Evolutionary conservation across 2,888 invertebrate genomes (phyloP).

Genomic region (Homarus gammarus): DNA sequence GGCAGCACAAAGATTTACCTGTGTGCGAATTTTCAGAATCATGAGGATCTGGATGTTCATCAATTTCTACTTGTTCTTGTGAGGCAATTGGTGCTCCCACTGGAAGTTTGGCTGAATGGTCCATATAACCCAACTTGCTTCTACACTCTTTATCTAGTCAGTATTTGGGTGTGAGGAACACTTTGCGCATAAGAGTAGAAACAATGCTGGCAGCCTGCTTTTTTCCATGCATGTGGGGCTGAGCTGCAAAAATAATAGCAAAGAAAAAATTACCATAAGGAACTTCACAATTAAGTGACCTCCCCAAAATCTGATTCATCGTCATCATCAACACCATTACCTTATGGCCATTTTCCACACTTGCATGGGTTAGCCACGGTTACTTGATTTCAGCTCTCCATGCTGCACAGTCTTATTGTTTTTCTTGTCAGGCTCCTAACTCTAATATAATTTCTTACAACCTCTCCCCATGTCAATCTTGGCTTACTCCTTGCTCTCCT

Average conservation of each 20-base stretch:
- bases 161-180: constrained; percentile 48
- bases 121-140: neutral
- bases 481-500: too few species aligned
- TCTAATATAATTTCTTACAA: too few species aligned
- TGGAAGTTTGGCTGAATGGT: neutral
- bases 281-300: too few species aligned
- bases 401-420: too few species aligned
- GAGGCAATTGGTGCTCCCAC: constrained; percentile 17
- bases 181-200: constrained; percentile 62
- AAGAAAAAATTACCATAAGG: too few species aligned
- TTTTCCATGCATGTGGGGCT: constrained; percentile 63
- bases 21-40: neutral
- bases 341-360: too few species aligned
- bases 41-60: neutral
- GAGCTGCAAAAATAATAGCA: constrained; percentile 22
- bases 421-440: too few species aligned
- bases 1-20: constrained; percentile 16
- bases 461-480: too few species aligned
- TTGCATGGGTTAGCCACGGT: too few species aligned
- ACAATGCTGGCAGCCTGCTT: constrained; percentile 60
- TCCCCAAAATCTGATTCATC: too few species aligned
- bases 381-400: too few species aligned
- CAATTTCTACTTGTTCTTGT: neutral
- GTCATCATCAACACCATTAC: too few species aligned
- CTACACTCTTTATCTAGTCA: constrained; percentile 26